These are phyloP conservation scores for Rhopilema esculentum DNA, from an alignment of 30 jellyfish, hydroid and myxozoan species.

Conservation along the genomic window DNA sequence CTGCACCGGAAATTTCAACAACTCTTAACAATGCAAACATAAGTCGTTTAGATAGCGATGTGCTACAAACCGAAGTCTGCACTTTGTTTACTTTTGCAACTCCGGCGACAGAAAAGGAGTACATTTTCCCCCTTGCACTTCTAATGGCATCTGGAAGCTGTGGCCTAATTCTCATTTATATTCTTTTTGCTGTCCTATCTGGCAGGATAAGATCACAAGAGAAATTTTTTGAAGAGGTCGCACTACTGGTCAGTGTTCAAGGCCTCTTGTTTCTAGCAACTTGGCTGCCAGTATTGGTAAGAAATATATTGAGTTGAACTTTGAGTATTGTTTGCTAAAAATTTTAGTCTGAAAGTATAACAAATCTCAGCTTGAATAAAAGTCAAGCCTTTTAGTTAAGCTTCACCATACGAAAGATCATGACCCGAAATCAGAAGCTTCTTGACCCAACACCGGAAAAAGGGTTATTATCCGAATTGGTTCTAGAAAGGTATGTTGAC, in stretches of 20 bases:
- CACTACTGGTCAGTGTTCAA: constrained; percentile 52
- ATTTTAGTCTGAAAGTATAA: not conserved
- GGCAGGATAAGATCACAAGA: constrained; percentile 58
- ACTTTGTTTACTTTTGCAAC: constrained; percentile 55
- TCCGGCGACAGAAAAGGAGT: constrained; percentile 63
- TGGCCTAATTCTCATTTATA: constrained; percentile 37
- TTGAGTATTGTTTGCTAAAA: not conserved
- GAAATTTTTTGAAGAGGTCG: constrained; percentile 48
- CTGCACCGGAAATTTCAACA: not conserved
- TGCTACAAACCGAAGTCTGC: constrained; percentile 9
- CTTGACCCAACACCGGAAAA: too few relatives aligned
- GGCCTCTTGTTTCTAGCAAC: constrained; percentile 64
- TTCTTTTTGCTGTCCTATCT: constrained; percentile 15
- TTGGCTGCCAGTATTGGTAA: constrained; percentile 66
- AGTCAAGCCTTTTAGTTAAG: too few relatives aligned
- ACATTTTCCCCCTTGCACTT: constrained; percentile 47
- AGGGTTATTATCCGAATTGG: too few relatives aligned
- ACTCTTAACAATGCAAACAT: not conserved
- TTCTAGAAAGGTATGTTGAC: too few relatives aligned
- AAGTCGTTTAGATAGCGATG: not conserved
- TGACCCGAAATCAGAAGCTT: too few relatives aligned
- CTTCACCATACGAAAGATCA: too few relatives aligned
- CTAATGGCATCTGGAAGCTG: constrained; percentile 78
- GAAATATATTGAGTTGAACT: not conserved
- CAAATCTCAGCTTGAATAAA: too few relatives aligned